Evolutionary conservation across 2,888 invertebrate genomes (phyloP), one percentile per base, ranked within the genome.

Genomic region (Tanaodytes sp.): DNA sequence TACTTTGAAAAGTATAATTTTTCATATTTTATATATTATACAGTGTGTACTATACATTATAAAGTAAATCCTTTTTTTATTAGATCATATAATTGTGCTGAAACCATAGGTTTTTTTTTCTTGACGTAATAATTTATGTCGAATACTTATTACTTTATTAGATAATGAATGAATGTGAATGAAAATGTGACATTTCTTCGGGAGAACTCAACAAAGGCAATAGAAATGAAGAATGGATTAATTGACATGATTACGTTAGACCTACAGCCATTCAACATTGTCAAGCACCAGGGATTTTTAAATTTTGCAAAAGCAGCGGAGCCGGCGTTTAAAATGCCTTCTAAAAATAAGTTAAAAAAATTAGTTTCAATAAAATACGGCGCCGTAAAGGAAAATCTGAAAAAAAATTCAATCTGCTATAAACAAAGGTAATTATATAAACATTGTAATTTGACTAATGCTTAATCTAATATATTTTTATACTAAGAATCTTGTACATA

Each of bases 281-380:
- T 49, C 3, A 12, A 37, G 5, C 49, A 49, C n/a, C 2, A 1
- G n/a, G 49, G 49, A 20, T 48, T 33, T 18, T 19, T 8, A 18
- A 2, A 14, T 1, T 37, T 37, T 20, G 8, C 11, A 6, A 36
- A 49, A 11, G 49, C 20, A 37, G 12, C 37, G 19, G 49, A 49
- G 37, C 20, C 49, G 14, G 9, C 6, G 8, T 49, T 20, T 20
- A 49, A 49, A 49, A 37, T 49, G 15, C 36, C 37, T 1, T 20
- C 19, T 6, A 19, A 14, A 37, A 20, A 20, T 14, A 37, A 16
- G 19, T 33, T 48, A 3, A 16, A 31, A 18, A 9, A 9, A 11
- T 1, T 48, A 3, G 48, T 48, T 16, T 33, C 46, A 8, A 33
- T n/a, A 33, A 33, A 33, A 33, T 33, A 33, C 12, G 36, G 3